Evolutionary conservation across 2,888 invertebrate species (phyloP).

Genomic region (Mesoligia furuncula): DNA sequence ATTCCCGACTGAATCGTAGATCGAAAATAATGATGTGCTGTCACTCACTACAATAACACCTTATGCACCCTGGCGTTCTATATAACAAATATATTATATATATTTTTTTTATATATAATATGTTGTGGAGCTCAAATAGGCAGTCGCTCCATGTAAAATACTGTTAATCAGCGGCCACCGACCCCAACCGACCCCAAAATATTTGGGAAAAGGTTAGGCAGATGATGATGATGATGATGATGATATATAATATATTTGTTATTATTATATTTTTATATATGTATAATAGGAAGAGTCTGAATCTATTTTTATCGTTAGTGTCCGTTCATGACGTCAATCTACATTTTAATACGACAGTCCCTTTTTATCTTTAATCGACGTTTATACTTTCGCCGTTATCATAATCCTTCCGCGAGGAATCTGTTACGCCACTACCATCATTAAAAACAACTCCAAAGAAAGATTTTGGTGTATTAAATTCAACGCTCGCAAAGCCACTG

Average conservation of each 20-base stretch:
- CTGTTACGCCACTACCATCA: constrained; percentile 11
- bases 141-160: too few relatives aligned
- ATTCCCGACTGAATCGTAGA: constrained; percentile 13
- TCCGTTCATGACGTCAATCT: background rate
- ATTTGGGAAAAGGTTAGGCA: too few relatives aligned
- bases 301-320: background rate
- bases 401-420: constrained; percentile 32
- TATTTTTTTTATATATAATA: too few relatives aligned
- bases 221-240: too few relatives aligned
- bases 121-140: too few relatives aligned
- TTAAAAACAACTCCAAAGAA: constrained; percentile 45
- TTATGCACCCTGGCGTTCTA: background rate
- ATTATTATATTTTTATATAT: too few relatives aligned
- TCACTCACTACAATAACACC: constrained; percentile 22
- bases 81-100: too few relatives aligned
- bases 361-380: background rate
- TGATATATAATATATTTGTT: too few relatives aligned
- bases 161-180: too few relatives aligned
- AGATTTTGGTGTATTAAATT: constrained; percentile 58
- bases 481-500: constrained; percentile 46
- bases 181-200: too few relatives aligned
- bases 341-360: background rate
- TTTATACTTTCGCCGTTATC: constrained; percentile 9
- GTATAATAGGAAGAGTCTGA: background rate
- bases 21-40: constrained; percentile 29